Conservation (phyloP, 2,113 vertebrate genomes). For the Osmerus mordax region DNA sequence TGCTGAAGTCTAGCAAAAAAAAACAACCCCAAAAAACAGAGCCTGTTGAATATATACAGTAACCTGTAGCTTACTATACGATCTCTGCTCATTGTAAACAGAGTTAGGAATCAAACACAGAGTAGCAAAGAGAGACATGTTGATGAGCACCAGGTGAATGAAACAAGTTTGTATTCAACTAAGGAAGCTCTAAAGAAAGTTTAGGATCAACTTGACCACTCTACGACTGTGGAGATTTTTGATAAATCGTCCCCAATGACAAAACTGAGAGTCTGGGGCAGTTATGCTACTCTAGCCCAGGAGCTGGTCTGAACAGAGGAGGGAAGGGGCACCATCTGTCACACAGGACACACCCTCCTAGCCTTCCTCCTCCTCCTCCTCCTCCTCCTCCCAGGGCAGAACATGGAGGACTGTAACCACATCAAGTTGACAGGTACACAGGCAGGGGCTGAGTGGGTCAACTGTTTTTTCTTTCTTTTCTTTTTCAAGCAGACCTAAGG, state of each 20-base stretch:
- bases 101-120: slow-evolving; percentile 13
- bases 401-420: no score
- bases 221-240: background rate
- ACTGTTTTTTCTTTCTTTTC: background rate
- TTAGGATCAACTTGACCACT: background rate
- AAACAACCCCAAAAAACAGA: slow-evolving; percentile 4
- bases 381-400: no score
- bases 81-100: slow-evolving; percentile 28
- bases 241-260: background rate
- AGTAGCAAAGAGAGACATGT: slow-evolving; percentile 16
- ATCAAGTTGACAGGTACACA: no score
- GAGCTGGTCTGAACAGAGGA: no score
- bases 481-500: slow-evolving; percentile 13
- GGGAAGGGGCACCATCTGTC: no score
- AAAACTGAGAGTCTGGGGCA: no score
- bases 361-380: no score
- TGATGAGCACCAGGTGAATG: slow-evolving; percentile 11
- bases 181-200: slow-evolving; percentile 12
- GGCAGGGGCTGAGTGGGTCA: no score
- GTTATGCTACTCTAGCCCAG: no score
- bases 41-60: slow-evolving; percentile 15
- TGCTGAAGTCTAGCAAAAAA: slow-evolving; percentile 19
- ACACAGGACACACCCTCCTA: no score
- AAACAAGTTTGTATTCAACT: slow-evolving; percentile 39
- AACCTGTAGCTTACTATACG: slow-evolving; percentile 12